Conservation (phyloP, 2,113 vertebrate genomes). For the Anas platyrhynchos region DNA sequence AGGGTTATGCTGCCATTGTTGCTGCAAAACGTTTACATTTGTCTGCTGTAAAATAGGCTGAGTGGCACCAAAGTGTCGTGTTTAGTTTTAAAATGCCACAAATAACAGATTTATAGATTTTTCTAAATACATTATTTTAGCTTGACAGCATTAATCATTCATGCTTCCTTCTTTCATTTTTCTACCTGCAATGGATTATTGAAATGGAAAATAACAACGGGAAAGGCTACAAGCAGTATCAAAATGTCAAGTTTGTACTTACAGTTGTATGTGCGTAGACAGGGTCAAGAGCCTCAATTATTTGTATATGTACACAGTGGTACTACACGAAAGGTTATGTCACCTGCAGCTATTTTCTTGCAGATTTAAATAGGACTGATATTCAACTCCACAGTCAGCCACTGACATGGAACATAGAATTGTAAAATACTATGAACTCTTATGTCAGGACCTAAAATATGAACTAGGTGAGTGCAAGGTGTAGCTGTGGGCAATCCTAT, state of each 20-base stretch:
- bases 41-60: slow-evolving; percentile 76
- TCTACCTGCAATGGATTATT: slow-evolving; percentile 97
- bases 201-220: slow-evolving; percentile 98
- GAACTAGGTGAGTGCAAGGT: slow-evolving; percentile 82
- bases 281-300: slow-evolving; percentile 99
- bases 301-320: slow-evolving; percentile 95
- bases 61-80: slow-evolving; percentile 75
- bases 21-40: slow-evolving; percentile 69
- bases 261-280: slow-evolving; percentile 92
- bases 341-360: slow-evolving; percentile 95
- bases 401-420: slow-evolving; percentile 87
- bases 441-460: slow-evolving; percentile 82
- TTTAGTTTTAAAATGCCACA: slow-evolving; percentile 95
- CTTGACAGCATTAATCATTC: slow-evolving; percentile 99
- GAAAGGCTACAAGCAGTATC: slow-evolving; percentile 93
- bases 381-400: slow-evolving; percentile 81
- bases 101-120: slow-evolving; percentile 98
- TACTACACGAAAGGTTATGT: slow-evolving; percentile 97
- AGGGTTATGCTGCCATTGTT: slow-evolving; percentile 15
- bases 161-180: slow-evolving; percentile 93
- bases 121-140: slow-evolving; percentile 98
- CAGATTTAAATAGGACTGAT: slow-evolving; percentile 89
- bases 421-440: slow-evolving; percentile 79
- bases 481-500: slow-evolving; percentile 78
- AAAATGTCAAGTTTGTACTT: slow-evolving; percentile 99